Evolutionary conservation across 1,140 invertebrate genomes (phyloP).

Genomic region (Dolichoris vasculosae): DNA sequence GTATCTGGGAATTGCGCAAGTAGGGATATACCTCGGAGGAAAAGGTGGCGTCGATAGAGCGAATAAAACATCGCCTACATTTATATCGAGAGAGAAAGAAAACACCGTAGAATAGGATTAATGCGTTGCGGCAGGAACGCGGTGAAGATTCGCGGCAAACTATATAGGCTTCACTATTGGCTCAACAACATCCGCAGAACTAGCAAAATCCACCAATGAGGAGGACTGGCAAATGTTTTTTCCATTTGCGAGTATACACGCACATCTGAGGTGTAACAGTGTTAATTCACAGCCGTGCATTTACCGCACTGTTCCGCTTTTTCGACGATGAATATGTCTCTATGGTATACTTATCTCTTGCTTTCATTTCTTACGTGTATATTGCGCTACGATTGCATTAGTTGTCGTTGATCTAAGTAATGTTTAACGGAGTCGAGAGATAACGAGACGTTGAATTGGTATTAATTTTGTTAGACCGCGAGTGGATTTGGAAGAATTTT

Average conservation of each 20-base stretch:
- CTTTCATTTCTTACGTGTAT: background rate
- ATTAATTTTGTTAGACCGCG: background rate
- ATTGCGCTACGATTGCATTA: background rate
- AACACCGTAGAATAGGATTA: background rate
- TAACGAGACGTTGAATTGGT: background rate
- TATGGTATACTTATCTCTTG: background rate
- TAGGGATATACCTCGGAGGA: background rate
- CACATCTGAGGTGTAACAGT: background rate
- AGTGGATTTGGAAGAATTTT: background rate
- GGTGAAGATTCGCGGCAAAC: background rate
- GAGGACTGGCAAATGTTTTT: background rate
- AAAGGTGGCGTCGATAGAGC: background rate
- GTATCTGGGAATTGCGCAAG: background rate
- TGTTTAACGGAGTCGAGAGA: background rate
- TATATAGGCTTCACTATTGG: slow-evolving; percentile 28
- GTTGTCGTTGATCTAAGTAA: background rate
- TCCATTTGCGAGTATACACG: background rate
- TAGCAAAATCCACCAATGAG: background rate
- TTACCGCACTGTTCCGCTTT: background rate
- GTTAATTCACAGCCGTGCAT: background rate
- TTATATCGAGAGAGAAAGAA: slow-evolving; percentile 6
- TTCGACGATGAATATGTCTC: background rate
- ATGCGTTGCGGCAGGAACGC: background rate
- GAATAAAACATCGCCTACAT: too few relatives aligned
- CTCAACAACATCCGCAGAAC: slow-evolving; percentile 21